Evolutionary conservation across 2,888 invertebrate genomes (phyloP).

Genomic region (Eupithecia centaureata): DNA sequence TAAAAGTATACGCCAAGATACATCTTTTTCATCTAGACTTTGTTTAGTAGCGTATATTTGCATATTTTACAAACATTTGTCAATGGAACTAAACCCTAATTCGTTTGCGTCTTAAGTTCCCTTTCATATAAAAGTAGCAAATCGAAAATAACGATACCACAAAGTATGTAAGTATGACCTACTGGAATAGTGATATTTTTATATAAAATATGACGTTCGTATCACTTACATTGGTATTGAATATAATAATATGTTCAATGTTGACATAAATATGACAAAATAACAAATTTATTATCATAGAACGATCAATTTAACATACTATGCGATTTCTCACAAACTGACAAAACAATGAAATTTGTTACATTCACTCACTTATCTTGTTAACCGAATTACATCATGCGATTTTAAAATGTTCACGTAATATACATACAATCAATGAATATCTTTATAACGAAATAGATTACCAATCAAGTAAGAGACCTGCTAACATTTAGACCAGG

Average conservation of each 20-base stretch:
- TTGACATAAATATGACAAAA: neutral
- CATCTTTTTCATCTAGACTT: no score
- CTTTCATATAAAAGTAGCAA: no score
- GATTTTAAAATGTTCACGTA: slow-evolving; percentile 26
- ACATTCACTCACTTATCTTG: slow-evolving; percentile 29
- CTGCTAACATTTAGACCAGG: slow-evolving; percentile 15
- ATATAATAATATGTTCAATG: neutral
- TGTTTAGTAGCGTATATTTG: no score
- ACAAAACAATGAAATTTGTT: slow-evolving; percentile 35
- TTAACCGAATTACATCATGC: slow-evolving; percentile 37
- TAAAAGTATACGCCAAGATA: no score
- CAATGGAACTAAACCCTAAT: no score
- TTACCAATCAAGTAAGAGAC: slow-evolving; percentile 27
- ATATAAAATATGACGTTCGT: neutral
- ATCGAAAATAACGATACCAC: no score
- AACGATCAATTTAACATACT: slow-evolving; percentile 10
- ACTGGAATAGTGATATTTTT: no score
- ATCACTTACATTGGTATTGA: no score
- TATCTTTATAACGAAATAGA: slow-evolving; percentile 23
- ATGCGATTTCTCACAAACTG: slow-evolving; percentile 23
- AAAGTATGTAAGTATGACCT: no score
- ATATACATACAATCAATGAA: slow-evolving; percentile 20
- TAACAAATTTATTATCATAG: neutral
- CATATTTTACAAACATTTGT: no score
- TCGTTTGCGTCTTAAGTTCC: no score